Evolutionary conservation across 2,113 vertebrate genomes (phyloP).

Genomic region (Elanoides forficatus): DNA sequence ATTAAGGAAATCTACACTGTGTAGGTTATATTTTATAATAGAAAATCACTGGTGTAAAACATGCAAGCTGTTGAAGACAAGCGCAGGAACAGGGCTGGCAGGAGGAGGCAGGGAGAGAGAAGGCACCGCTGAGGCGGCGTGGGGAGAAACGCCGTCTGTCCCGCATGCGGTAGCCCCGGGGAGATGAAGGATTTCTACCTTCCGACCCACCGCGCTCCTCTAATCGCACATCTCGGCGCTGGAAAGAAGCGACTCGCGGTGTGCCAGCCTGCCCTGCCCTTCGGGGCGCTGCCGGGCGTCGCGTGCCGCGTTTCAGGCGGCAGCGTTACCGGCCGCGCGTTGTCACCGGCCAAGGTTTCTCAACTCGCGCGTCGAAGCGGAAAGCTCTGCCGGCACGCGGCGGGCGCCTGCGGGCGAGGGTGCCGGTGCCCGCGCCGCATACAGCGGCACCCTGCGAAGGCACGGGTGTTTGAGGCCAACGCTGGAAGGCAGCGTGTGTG

Average conservation of each 20-base stretch:
- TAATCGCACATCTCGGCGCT: background rate
- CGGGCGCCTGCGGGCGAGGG: background rate
- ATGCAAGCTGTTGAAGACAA: background rate
- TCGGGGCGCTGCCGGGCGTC: too few relatives aligned
- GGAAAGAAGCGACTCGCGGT: rapidly evolving
- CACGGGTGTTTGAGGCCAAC: background rate
- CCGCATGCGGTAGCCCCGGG: background rate
- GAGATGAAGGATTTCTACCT: background rate
- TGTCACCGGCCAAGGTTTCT: background rate
- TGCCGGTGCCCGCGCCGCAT: background rate
- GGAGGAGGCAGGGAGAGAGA: too few relatives aligned
- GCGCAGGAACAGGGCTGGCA: background rate
- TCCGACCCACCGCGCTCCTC: background rate
- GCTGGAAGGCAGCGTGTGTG: background rate
- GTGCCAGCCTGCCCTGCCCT: background rate
- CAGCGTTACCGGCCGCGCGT: rapidly evolving
- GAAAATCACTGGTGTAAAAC: background rate
- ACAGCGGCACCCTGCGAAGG: rapidly evolving
- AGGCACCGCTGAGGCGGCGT: background rate
- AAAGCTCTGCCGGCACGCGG: background rate
- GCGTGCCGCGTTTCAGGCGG: rapidly evolving
- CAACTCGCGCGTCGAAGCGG: rapidly evolving
- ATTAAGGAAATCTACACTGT: too few relatives aligned
- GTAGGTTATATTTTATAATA: background rate
- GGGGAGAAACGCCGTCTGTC: background rate